phyloP scores from a whole-genome alignment of 2,113 vertebrate species.

The Ptilonorhynchus violaceus region DNA sequence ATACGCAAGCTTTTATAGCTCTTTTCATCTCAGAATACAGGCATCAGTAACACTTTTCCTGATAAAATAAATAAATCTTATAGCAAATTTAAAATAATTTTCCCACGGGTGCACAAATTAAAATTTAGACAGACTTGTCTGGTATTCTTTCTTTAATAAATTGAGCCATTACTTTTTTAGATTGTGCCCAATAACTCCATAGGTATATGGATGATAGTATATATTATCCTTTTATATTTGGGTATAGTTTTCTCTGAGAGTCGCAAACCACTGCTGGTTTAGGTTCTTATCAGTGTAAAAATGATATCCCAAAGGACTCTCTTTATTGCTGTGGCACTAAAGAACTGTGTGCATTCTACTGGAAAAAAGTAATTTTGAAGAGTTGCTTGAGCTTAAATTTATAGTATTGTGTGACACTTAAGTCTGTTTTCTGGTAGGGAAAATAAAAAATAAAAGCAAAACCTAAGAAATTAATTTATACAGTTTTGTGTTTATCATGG shows the following conservation, averaged over 20 bases:
- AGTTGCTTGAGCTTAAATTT: neutral
- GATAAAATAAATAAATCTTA: neutral
- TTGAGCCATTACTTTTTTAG: neutral
- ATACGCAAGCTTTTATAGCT: neutral
- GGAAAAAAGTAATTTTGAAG: neutral
- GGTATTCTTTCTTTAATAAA: neutral
- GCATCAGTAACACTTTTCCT: neutral
- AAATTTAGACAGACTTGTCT: neutral
- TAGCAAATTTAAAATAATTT: neutral
- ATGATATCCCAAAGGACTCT: neutral
- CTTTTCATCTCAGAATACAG: neutral
- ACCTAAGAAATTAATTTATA: neutral
- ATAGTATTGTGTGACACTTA: neutral
- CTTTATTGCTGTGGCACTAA: neutral
- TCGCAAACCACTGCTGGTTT: neutral
- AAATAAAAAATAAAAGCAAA: neutral
- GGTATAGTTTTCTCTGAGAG: neutral
- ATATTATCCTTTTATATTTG: neutral
- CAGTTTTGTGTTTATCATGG: neutral
- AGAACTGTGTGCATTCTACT: neutral
- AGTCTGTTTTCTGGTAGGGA: neutral
- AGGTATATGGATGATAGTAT: neutral
- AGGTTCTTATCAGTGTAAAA: neutral
- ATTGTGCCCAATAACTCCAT: neutral
- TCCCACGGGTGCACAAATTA: neutral